These are phyloP conservation scores for Phenganax marumi DNA, from an alignment of 92 coral and sea anemone genomes.

Conservation along the genomic window DNA sequence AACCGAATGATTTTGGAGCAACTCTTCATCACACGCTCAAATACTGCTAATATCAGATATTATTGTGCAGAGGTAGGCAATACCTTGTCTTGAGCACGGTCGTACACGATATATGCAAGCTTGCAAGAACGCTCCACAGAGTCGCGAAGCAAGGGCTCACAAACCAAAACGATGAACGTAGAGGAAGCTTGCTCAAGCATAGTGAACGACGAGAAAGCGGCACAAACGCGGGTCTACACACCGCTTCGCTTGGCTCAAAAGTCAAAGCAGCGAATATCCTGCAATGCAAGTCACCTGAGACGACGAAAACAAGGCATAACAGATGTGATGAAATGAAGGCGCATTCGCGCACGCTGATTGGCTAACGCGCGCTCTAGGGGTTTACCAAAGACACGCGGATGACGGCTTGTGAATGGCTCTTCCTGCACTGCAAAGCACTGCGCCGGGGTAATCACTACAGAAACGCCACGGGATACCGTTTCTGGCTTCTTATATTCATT, in stretches of 20 bases:
- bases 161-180: slow-evolving; percentile 13
- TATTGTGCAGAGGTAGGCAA: background rate
- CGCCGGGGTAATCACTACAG: slow-evolving; percentile 2
- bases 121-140: background rate
- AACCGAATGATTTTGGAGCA: background rate
- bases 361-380: slow-evolving; percentile 74
- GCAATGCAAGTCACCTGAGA: slow-evolving; percentile 36
- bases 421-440: slow-evolving; percentile 28
- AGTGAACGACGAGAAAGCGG: background rate
- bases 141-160: slow-evolving; percentile 11
- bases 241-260: background rate
- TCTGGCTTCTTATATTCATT: background rate
- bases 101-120: slow-evolving; percentile 37
- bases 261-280: slow-evolving; percentile 25
- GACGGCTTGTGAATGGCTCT: slow-evolving; percentile 8
- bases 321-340: slow-evolving; percentile 41
- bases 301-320: slow-evolving; percentile 37
- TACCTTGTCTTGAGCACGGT: slow-evolving; percentile 35
- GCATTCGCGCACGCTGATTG: slow-evolving; percentile 68
- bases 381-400: slow-evolving; percentile 97
- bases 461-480: background rate
- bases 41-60: background rate
- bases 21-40: slow-evolving; percentile 21
- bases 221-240: background rate
- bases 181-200: slow-evolving; percentile 26